phyloP scores from a whole-genome alignment of 2,797 vertebrate species.

The Poeciliopsis turneri region DNA sequence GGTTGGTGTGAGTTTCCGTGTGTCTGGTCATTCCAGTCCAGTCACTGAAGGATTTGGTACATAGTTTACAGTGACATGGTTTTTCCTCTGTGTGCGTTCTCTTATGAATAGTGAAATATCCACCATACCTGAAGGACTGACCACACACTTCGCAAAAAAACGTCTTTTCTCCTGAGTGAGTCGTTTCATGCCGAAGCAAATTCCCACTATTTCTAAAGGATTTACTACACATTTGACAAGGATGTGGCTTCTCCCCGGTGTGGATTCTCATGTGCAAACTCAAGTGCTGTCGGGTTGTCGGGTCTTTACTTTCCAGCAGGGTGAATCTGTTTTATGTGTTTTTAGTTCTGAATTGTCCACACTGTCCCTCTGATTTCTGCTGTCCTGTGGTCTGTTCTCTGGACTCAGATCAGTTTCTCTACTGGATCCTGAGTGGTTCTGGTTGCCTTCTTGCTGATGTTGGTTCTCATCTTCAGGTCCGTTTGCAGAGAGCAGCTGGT shows the following conservation, averaged over 20 bases:
- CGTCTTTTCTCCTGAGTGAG: neutral
- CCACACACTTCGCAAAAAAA: neutral
- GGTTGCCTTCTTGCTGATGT: neutral
- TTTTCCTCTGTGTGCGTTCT: neutral
- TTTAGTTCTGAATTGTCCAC: neutral
- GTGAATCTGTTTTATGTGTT: neutral
- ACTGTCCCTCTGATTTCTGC: neutral
- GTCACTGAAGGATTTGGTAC: neutral
- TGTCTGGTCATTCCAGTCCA: neutral
- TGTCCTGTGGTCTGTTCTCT: neutral
- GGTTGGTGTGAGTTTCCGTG: neutral
- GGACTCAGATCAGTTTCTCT: neutral
- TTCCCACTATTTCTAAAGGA: neutral
- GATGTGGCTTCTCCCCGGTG: neutral
- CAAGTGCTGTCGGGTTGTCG: neutral
- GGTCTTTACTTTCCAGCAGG: neutral
- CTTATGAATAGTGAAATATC: neutral
- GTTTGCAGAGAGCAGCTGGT: neutral
- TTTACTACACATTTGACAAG: neutral
- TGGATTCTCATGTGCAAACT: slow-evolving; percentile 1
- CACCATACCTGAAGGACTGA: neutral
- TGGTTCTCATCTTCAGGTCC: neutral
- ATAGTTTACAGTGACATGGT: neutral
- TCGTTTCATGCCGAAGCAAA: neutral
- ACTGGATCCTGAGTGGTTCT: neutral